These are phyloP conservation scores for Hycleus phaleratus DNA, from an alignment of 1,140 invertebrate species.

Conservation along the genomic window DNA sequence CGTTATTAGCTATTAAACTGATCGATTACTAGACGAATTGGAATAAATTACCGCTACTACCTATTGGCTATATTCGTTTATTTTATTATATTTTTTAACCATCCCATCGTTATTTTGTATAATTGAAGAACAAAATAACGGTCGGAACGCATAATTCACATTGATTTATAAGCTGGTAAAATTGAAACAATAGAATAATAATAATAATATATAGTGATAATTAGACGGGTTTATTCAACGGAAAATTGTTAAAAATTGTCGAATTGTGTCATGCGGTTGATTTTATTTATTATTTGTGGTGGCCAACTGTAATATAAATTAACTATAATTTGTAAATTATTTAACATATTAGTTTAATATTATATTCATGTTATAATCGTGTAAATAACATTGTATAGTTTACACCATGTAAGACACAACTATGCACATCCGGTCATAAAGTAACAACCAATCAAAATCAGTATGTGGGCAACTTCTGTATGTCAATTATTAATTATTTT, in stretches of 20 bases:
- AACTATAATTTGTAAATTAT: not conserved
- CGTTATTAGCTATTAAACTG: slow-evolving; percentile 15
- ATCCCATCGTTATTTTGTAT: not conserved
- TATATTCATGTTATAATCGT: slow-evolving; percentile 14
- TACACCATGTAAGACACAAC: slow-evolving; percentile 9
- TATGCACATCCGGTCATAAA: slow-evolving; percentile 14
- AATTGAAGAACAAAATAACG: slow-evolving; percentile 8
- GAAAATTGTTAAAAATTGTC: not conserved
- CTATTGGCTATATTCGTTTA: too few relatives aligned
- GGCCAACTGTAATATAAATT: not conserved
- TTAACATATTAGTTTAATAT: slow-evolving; percentile 7
- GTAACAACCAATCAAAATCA: slow-evolving; percentile 18
- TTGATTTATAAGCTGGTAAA: too few relatives aligned
- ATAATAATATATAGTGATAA: not conserved
- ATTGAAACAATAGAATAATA: too few relatives aligned
- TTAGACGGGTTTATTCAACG: slow-evolving; percentile 2
- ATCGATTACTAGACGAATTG: not conserved
- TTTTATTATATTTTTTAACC: too few relatives aligned
- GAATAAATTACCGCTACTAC: too few relatives aligned
- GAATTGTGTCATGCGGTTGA: not conserved
- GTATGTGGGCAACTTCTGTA: slow-evolving; percentile 15
- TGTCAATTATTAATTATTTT: slow-evolving; percentile 8
- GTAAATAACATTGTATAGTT: slow-evolving; percentile 17
- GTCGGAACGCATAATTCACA: not conserved
- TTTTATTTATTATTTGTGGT: not conserved